These are phyloP conservation scores for Noctilio leporinus DNA, from an alignment of 2,113 vertebrate genomes.

Conservation along the genomic window DNA sequence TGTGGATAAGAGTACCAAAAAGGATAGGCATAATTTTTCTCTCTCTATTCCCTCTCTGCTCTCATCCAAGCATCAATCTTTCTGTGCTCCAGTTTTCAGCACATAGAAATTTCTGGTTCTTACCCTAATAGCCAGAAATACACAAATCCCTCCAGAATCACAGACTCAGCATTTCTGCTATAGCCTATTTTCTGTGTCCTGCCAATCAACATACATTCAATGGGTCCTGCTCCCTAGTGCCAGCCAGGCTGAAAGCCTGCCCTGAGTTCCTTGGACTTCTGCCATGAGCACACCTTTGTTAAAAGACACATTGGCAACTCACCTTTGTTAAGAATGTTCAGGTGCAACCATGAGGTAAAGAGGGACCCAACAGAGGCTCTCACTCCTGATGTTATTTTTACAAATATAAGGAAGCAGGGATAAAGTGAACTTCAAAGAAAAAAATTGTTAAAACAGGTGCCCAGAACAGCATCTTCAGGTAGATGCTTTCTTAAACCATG, in stretches of 20 bases:
- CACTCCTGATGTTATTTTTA: not conserved
- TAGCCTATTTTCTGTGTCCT: not conserved
- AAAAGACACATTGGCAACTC: not conserved
- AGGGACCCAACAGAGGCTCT: not conserved
- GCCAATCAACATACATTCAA: not conserved
- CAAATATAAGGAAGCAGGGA: not conserved
- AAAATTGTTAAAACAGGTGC: not conserved
- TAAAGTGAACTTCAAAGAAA: not conserved
- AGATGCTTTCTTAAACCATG: not conserved
- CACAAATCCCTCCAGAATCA: not conserved
- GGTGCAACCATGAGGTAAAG: not conserved
- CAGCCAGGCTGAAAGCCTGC: not conserved
- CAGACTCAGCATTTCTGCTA: not conserved
- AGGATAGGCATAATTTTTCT: not conserved
- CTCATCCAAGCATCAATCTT: not conserved
- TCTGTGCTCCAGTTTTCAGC: not conserved
- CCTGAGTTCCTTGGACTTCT: not conserved
- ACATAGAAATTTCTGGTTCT: slow-evolving; percentile 8
- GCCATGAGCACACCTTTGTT: not conserved
- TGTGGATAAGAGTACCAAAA: not conserved
- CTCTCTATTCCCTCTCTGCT: not conserved
- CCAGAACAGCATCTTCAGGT: not conserved
- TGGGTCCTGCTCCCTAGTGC: too few species aligned
- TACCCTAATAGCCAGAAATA: not conserved
- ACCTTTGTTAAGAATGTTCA: not conserved